phyloP scores from a whole-genome alignment of 2,113 vertebrate species.

The Thomomys bottae region DNA sequence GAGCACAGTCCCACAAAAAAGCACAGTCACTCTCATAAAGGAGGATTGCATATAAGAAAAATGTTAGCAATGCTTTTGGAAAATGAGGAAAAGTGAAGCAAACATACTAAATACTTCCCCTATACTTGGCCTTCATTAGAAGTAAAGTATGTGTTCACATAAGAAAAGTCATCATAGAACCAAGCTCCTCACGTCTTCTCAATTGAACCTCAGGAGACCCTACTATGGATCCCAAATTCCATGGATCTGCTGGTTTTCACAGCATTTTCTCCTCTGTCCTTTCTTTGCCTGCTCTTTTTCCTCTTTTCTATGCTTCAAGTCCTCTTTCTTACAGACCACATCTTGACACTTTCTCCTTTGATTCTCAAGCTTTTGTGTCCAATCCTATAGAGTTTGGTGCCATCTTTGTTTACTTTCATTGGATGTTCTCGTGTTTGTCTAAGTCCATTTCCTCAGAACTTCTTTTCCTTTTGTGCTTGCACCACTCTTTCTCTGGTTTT shows the following conservation, averaged over 20 bases:
- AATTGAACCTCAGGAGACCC: constrained; percentile 40
- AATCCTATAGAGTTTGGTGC: constrained; percentile 57
- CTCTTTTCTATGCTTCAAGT: constrained; percentile 85
- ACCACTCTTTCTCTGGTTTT: constrained; percentile 63
- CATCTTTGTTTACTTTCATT: constrained; percentile 53
- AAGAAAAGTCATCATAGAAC: background rate
- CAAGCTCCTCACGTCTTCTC: constrained; percentile 22
- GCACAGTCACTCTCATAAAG: constrained; percentile 36
- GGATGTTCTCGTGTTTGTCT: constrained; percentile 70
- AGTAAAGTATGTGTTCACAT: background rate
- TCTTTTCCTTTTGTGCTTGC: constrained; percentile 72
- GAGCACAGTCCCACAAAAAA: constrained; percentile 57
- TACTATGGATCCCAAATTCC: constrained; percentile 80
- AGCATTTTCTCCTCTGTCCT: constrained; percentile 92
- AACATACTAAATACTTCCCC: constrained; percentile 44
- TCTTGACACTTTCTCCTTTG: constrained; percentile 77
- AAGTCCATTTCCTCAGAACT: constrained; percentile 57
- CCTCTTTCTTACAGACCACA: constrained; percentile 69
- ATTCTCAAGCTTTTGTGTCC: constrained; percentile 75
- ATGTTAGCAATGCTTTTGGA: constrained; percentile 43
- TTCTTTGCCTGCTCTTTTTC: constrained; percentile 80
- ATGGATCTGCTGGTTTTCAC: constrained; percentile 91
- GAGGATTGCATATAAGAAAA: constrained; percentile 48
- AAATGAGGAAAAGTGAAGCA: constrained; percentile 47
- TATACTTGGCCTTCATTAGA: background rate